Conservation (phyloP, 92 coral and sea anemone species). For the Montipora capitata region DNA sequence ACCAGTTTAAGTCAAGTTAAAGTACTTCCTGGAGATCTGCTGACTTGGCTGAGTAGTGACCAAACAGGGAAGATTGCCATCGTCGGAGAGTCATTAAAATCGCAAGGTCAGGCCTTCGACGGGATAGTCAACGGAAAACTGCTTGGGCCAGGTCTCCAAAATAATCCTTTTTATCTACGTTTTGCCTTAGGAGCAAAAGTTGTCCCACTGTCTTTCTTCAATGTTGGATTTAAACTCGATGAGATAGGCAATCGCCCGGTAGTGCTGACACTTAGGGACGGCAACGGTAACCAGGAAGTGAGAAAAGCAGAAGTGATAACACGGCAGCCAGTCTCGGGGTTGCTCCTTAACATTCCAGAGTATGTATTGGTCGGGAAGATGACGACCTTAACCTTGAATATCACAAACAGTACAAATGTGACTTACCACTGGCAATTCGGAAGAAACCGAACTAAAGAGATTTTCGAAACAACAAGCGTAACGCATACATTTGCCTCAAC, state of each 20-base stretch:
- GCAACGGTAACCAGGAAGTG: slow-evolving; percentile 1
- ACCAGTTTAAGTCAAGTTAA: not conserved
- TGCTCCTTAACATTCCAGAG: slow-evolving; percentile 12
- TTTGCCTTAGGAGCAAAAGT: slow-evolving; percentile 39
- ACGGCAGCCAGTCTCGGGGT: slow-evolving; percentile 8
- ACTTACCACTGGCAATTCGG: slow-evolving; percentile 27
- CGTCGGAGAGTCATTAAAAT: not conserved
- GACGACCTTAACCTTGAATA: not conserved
- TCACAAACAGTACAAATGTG: slow-evolving; percentile 38
- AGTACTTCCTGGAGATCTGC: slow-evolving; percentile 56
- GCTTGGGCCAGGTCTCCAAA: slow-evolving; percentile 3
- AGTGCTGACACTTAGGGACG: not conserved
- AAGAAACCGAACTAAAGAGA: not conserved
- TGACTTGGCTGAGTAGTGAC: slow-evolving; percentile 31
- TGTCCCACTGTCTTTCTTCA: not conserved
- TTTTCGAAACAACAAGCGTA: not conserved
- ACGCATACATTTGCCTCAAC: slow-evolving; percentile 1
- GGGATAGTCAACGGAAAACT: not conserved
- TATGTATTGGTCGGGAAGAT: slow-evolving; percentile 10
- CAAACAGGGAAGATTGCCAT: slow-evolving; percentile 49
- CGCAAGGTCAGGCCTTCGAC: not conserved
- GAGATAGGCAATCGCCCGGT: not conserved
- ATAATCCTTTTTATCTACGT: not conserved
- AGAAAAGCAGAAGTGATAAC: not conserved
- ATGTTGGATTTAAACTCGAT: slow-evolving; percentile 16